Conservation (phyloP, 2,113 vertebrate genomes). For the Oryctolagus cuniculus region mOryCun1.1 NC_091434.1:89431501-89432000, state of each 20-base stretch:
- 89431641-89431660: neutral
- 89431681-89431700: neutral
- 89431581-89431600: neutral
- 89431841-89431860: neutral
- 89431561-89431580: neutral
- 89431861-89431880: neutral
- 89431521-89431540: neutral
- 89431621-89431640: slow-evolving; percentile 5
- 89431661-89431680: neutral
- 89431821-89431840: neutral
- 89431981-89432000: neutral
- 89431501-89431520: neutral
- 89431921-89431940: neutral
- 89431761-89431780: neutral
- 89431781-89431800: neutral
- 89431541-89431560: neutral
- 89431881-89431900: slow-evolving; percentile 18
- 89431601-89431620: neutral
- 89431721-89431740: neutral
- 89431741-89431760: neutral
- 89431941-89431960: neutral
- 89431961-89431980: neutral
- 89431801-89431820: neutral
- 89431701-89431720: neutral
- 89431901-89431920: neutral